Evolutionary conservation across 2,113 vertebrate genomes (phyloP), one percentile per base, ranked within the genome.

Genomic region (Perccottus glenii): DNA sequence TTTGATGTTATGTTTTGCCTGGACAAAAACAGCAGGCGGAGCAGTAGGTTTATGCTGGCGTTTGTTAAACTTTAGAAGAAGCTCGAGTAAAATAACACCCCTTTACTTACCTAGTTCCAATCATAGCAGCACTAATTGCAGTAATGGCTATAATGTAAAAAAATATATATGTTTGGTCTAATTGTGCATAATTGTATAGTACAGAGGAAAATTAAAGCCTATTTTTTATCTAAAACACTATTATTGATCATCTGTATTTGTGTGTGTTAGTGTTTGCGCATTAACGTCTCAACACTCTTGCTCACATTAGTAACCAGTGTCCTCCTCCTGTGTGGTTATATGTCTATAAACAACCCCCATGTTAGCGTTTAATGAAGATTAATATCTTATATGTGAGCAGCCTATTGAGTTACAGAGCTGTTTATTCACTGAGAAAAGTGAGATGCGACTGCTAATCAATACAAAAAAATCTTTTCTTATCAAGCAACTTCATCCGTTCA

Each of bases 321-420:
- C 35, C 38, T 56, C 35, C 38, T 56, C 53, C 15, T 6, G 36
- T 43, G 4, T 43, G 15, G 44, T 46, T 46, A 14, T 46, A 11
- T 46, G 12, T 11, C 4, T 16, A 58, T 27, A 16, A 58, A 58
- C 42, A 19, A 58, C 14, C 38, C 38, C 38, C 15, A 2, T 10
- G 36, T 58, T 58, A 6, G 40, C 56, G 11, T 40, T 58, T 42
- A 58, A 58, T 58, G 35, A 58, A 58, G 55, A 58, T 14, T 42
- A 58, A 58, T 58, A 4, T 38, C 38, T 15, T 40, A 58, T 40
- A 16, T 40, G 15, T 10, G 35, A 42, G 55, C n/a, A 16, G 14
- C 40, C 11, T 7, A 48, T 58, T 46, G 16, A 19, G 16, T 16
- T 9, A 32, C 19, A 43, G n/a, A 58, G 55, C 9, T 5, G 32